Base-by-base conservation (phyloP, 1,140 invertebrate genomes). In the Heliothis virescens region DNA sequence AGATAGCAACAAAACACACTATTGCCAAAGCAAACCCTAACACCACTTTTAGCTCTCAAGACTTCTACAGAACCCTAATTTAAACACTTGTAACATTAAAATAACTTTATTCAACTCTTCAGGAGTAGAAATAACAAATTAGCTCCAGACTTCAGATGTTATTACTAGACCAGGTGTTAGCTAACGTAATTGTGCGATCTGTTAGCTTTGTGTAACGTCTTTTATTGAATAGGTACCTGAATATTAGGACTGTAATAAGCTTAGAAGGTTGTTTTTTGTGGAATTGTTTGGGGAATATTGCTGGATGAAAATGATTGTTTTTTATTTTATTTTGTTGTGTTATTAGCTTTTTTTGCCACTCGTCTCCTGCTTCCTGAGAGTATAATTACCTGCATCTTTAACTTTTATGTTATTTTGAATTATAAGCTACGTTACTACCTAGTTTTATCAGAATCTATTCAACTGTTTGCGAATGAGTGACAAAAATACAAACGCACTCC, bases 191-290 rank as follows among this genome's bases (percentile, higher is more conserved):
- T 18, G 63, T 48, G 41, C 15, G 16, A 34, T 47, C 63, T 67
- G 16, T 67, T 48, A 67, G 16, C 41, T 67, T n/a, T 41, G 5
- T 41, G 34, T 41, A 48, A 7, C 16, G 11, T 67, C 63, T 67
- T 67, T 67, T 48, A 67, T 67, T 67, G 63, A 67, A 60, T 2
- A n/a, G n/a, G n/a, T n/a, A 57, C 34, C 18, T n/a, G 63, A 67
- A 47, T 60, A 60, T 60, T 60, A 65, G 62, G n/a, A 11, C 41
- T 41, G 34, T 16, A 67, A 21, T 67, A 47, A 18, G 26, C 18
- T 65, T 34, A 2, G 9, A 65, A 47, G n/a, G 16, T 57, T 57
- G 5, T 41, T 41, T 57, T 57, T 57, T 57, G 10, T 12, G 11
- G 55, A 12, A 11, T 21, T 21, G 11, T 21, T 57, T 57, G 11